Evolutionary conservation across 2,797 vertebrate species (phyloP), one percentile per base, ranked within the genome.

Genomic region (Pterois miles): DNA sequence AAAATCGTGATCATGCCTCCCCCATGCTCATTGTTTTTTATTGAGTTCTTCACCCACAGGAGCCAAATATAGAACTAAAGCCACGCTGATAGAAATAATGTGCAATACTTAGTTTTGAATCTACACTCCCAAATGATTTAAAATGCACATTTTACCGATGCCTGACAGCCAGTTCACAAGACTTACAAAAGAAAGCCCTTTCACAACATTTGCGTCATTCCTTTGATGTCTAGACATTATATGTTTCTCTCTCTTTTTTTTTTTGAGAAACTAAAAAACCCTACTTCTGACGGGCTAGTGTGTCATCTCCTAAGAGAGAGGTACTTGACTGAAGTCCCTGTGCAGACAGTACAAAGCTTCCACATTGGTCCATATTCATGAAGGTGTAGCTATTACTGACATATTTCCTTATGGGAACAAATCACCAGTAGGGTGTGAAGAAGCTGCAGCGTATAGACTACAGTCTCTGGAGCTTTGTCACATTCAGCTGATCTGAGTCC

Each of bases 331-430:
- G 91, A 92, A 94, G 92, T 93, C 89, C 83, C 86, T 78, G 83
- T 88, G 92, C 64, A 88, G 93, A 90, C 87, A 93, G 84, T 91
- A 93, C 93, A 94, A 94, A 92, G 93, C 87, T 85, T 81, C 84
- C 65, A 60, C 86, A 81, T 84, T 79, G 91, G 92, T 90, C 91
- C 90, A 91, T 93, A 93, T 94, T 93, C 90, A 93, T 93, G 91
- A 94, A 93, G 91, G 93, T 94, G 91, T 86, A 88, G 92, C 87
- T 88, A 88, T 94, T 94, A 95, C 93, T 95, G 94, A 95, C 94
- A 94, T 87, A 88, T 95, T 94, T 94, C 90, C 93, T 94, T 93
- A 94, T 94, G 90, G 91, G 93, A 93, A 90, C 93, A 94, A 94
- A 94, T 94, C 92, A 94, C 86, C 87, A 88, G 82, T 4, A 60